Base-by-base conservation (phyloP, 2,888 invertebrate genomes). In the Lepidochitona cinerea region DNA sequence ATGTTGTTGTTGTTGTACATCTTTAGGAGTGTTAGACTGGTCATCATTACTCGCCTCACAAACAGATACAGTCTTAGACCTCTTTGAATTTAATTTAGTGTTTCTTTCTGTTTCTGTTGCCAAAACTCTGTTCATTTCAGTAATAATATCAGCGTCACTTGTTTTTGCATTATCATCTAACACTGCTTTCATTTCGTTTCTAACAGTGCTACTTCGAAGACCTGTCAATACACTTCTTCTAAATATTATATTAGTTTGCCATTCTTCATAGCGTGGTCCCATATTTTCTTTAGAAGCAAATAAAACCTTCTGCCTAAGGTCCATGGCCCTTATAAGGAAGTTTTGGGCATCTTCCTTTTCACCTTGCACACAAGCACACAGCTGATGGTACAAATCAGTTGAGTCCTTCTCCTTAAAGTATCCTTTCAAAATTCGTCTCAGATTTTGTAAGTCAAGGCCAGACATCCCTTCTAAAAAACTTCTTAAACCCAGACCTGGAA, bases 321-420 rank as follows among this genome's bases (percentile, higher is more conserved):
- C 36, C 36, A 65, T 32, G 7, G 33, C 65, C 14, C 65, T 32
- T 9, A 65, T 29, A 6, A 65, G 33, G 23, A 32, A 65, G 65
- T 26, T 12, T 23, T 37, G 37, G 35, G 66, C 9, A 36, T 36
- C 66, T 66, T 66, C 66, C 26, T 66, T 66, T 18, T 35, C 37
- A 18, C 37, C 35, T 29, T 66, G 66, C 14, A 35, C n/a, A 35
- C 35, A 37, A n/a, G 4, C 18, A 29, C 66, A 66, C 29, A 33
- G 37, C 35, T 66, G 37, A n/a, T 35, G 66, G 35, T 37, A 66
- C 66, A n/a, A 35, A 18, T 66, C 66, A 23, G 66, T 66, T 37
- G 35, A 32, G 23, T 2, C 12, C 37, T 66, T 66, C 33, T 37
- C 66, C 14, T 36, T 66, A 37, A 66, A 66, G 26, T 66, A 36